Conservation (phyloP, 2,113 vertebrate species). For the Corythornis vintsioides region DNA sequence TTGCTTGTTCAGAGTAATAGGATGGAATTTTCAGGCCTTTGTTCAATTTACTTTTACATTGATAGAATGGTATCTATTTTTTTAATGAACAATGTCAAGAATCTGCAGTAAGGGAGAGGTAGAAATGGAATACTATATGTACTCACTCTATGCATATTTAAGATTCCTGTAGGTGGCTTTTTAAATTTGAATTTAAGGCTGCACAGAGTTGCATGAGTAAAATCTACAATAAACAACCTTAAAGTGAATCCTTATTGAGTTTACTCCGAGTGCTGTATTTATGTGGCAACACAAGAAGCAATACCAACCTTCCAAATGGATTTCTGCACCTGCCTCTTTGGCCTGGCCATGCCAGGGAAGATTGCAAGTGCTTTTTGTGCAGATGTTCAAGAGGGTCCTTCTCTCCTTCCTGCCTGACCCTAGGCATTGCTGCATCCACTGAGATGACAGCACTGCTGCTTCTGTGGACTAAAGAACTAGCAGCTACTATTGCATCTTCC, state of each 20-base stretch:
- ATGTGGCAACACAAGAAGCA: not conserved
- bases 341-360: not conserved
- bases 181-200: not conserved
- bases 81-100: not conserved
- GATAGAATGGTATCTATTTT: not conserved
- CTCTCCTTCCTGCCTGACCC: not conserved
- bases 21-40: not conserved
- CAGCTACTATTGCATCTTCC: not conserved
- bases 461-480: not conserved
- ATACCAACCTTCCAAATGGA: not conserved
- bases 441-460: not conserved
- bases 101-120: not conserved
- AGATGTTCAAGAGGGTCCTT: accelerated
- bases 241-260: not conserved
- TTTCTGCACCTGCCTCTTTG: not conserved
- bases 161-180: not conserved
- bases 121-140: not conserved
- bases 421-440: not conserved
- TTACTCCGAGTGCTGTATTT: not conserved
- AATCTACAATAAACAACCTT: not conserved
- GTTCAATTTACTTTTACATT: not conserved
- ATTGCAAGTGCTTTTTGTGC: not conserved
- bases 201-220: not conserved
- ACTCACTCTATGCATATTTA: not conserved
- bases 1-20: not conserved